Conservation (phyloP, 2,797 vertebrate genomes). For the Neoniphon sammara region DNA sequence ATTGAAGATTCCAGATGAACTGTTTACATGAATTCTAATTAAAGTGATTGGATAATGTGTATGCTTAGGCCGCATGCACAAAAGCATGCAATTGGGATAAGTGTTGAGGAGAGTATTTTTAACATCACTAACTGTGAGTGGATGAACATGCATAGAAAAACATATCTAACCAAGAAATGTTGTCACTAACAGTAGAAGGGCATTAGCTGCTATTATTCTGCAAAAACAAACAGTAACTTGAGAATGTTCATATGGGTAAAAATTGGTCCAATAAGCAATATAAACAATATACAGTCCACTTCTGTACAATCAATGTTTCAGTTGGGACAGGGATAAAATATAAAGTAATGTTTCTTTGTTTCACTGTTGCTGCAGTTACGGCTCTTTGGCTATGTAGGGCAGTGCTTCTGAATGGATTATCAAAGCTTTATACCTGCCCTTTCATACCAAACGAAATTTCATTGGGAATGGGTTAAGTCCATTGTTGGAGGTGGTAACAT, state of each 20-base stretch:
- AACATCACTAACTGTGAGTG: neutral
- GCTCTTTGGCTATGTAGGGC: constrained; percentile 65
- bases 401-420: constrained; percentile 62
- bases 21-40: constrained; percentile 26
- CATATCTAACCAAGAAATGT: neutral
- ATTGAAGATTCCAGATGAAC: constrained; percentile 15
- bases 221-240: constrained; percentile 21
- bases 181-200: neutral
- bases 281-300: constrained; percentile 42
- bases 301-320: constrained; percentile 28
- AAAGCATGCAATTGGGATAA: constrained; percentile 6
- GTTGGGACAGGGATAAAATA: constrained; percentile 31
- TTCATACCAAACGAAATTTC: constrained; percentile 35
- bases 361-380: constrained; percentile 56
- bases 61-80: constrained; percentile 1
- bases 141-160: neutral
- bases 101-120: constrained; percentile 9
- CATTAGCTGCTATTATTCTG: neutral
- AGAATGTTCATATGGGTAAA: constrained; percentile 2
- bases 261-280: constrained; percentile 18
- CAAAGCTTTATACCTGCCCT: constrained; percentile 46
- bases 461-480: constrained; percentile 26
- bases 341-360: constrained; percentile 74
- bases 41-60: constrained; percentile 22
- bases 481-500: constrained; percentile 23